Base-by-base conservation (phyloP, 2,888 invertebrate species). In the Drosophila ezoana region DNA sequence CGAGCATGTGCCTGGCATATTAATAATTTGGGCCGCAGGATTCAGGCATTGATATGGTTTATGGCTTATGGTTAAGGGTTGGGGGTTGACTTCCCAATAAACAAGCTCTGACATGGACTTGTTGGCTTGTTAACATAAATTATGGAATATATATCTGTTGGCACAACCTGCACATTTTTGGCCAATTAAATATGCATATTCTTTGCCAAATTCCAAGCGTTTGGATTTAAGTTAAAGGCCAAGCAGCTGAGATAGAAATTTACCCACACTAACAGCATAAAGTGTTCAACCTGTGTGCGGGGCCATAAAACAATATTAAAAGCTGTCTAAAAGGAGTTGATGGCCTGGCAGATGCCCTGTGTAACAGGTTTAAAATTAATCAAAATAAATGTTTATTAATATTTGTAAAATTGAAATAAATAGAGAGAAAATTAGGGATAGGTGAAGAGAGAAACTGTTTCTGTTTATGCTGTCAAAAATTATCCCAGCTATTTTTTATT, bases 291-390 rank as follows among this genome's bases (percentile, higher is more conserved):
- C 72, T 76, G 76, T 47, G 67, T 54, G 16, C 28, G 32, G 38
- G 43, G 53, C 20, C 75, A 61, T 76, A 76, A 76, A 67, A 67
- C 67, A 76, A 76, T 72, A 76, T 76, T 76, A 72, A 67, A 75
- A 58, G 9, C 11, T 37, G 37, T 10, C 13, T 8, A 13, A 4
- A n/a, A 2, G 14, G 0, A 23, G 23, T 9, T 37, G 48, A 28
- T 13, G 6, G 33, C 45, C 53, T 48, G 37, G 0, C 1, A 35
- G 18, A 18, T 58, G 18, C 58, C 43, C 49, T 52, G 16, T 23
- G 13, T 4, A 11, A 33, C 3, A 37, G 37, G 4, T 3, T 33
- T 33, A 33, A 11, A 33, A 11, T 33, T 10, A 10, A 33, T 33
- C 2, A 2, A 23, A 23, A 23, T 23, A 23, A 23, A 23, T 23